phyloP scores from a whole-genome alignment of 1,140 invertebrate species.

The Heliconius nattereri region DNA sequence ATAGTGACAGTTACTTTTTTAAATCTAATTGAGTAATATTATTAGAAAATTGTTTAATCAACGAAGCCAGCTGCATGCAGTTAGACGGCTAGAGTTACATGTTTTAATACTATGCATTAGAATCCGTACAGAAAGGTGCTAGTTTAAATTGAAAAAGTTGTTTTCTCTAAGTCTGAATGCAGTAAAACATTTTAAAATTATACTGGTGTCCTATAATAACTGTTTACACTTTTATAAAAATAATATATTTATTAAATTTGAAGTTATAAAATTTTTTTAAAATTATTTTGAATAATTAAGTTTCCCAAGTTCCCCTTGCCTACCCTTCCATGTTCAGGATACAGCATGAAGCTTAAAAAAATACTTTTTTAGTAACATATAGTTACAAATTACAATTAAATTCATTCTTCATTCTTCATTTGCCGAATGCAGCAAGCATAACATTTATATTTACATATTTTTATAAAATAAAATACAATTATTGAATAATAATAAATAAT shows the following conservation, averaged over 20 bases:
- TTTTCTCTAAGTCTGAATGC: not conserved
- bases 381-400: no score
- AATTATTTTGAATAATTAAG: no score
- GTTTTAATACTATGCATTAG: slow-evolving; percentile 8
- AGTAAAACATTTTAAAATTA: not conserved
- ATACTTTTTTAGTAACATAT: no score
- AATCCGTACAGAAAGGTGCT: not conserved
- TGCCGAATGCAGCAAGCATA: no score
- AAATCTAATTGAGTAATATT: slow-evolving; percentile 21
- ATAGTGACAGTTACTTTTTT: not conserved
- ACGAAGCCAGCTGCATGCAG: slow-evolving; percentile 32
- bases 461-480: no score
- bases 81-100: slow-evolving; percentile 26
- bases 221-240: no score
- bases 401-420: no score
- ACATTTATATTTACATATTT: no score
- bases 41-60: slow-evolving; percentile 31
- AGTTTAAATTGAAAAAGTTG: not conserved
- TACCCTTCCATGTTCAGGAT: not conserved
- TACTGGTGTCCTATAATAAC: not conserved
- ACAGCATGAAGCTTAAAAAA: not conserved
- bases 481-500: no score
- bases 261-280: no score
- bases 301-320: no score
- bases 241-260: no score